Percentiles rank a stretch among this genome's conserved stretches.
Evolutionary conservation across 2,888 invertebrate genomes (phyloP).

Genomic region (Dryomyza anilis): DNA sequence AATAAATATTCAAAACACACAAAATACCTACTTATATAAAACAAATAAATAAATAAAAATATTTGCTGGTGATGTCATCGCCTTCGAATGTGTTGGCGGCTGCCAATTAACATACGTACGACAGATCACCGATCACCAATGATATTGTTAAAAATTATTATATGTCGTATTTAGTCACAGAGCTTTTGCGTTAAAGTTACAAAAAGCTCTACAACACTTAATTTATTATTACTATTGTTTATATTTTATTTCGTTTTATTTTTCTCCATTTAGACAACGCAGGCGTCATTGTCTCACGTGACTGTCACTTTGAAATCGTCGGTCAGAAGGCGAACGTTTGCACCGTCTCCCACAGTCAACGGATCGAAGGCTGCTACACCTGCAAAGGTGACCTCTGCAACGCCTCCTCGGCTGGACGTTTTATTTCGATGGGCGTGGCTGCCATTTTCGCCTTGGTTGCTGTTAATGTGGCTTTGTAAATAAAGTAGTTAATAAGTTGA

Average conservation of each 20-base stretch:
- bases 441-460: constrained; percentile 47
- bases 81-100: too few species aligned
- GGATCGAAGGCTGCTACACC: constrained; percentile 65
- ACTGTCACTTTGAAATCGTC: constrained; percentile 54
- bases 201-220: background rate
- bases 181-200: too few species aligned
- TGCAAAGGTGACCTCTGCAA: constrained; percentile 75
- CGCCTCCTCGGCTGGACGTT: constrained; percentile 50
- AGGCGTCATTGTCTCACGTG: constrained; percentile 54
- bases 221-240: too few species aligned
- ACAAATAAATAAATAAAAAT: too few species aligned
- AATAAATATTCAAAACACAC: background rate
- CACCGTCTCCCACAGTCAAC: constrained; percentile 51
- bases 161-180: background rate
- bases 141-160: too few species aligned
- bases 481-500: background rate
- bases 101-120: background rate
- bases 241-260: too few species aligned
- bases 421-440: constrained; percentile 44
- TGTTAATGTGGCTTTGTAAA: constrained; percentile 46
- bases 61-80: constrained; percentile 12
- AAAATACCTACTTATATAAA: background rate
- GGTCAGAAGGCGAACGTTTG: constrained; percentile 53
- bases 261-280: constrained; percentile 54
- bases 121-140: too few species aligned